Base-by-base conservation (phyloP, 1,140 invertebrate species). In the Myzus persicae region DNA sequence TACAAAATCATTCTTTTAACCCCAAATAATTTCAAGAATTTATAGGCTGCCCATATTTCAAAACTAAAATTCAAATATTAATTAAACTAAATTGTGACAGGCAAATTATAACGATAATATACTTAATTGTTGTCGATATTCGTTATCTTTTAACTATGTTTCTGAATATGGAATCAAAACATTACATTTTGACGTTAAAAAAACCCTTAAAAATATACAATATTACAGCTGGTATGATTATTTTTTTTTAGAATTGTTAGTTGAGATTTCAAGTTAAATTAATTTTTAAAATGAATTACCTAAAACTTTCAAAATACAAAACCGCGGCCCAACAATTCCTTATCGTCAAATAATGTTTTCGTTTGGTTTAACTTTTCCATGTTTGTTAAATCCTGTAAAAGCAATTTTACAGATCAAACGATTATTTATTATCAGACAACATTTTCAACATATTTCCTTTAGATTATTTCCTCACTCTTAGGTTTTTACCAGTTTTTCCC, bases 121-220 rank as follows among this genome's bases (percentile, higher is more conserved):
- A n/a, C n/a, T 67, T 67, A 1, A 67, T n/a, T 31, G 31, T 31
- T 14, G 31, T n/a, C 31, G 59, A 67, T n/a, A n/a, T 67, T 14
- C 9, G 42, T 44, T 48, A 48, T 48, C 14, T n/a, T 31, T 67
- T 4, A 67, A n/a, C 42, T 44, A 44, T 11, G 31, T 67, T 18
- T 67, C 31, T 67, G 5, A 67, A 67, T n/a, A 11, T 67, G 3
- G 31, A n/a, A 67, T 59, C 14, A 67, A 67, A 67, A 67, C n/a
- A n/a, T 31, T 67, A n/a, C 11, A 11, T 67, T 3, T n/a, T 67
- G 11, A 26, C 54, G 2, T n/a, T 67, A 14, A 67, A 31, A 67
- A 59, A 11, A 31, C 0, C 0, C 6, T 9, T 31, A 31, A 31
- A 0, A n/a, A n/a, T 9, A 44, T n/a, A n/a, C n/a, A n/a, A 8